Evolutionary conservation across 2,888 invertebrate species (phyloP).

Genomic region (Caenorhabditis sp.): DNA sequence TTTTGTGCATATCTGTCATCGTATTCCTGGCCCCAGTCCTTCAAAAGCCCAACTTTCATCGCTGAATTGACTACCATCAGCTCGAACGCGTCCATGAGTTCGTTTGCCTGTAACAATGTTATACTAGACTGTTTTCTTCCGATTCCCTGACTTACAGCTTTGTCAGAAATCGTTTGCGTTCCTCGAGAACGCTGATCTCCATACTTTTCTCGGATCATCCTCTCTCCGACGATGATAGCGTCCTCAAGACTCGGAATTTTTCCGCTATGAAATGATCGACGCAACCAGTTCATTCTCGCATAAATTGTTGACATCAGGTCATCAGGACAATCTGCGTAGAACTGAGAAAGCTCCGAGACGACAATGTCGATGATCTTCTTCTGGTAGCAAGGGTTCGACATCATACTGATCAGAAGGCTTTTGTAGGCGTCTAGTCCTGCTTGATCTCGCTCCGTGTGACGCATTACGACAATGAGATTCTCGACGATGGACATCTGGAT

Average conservation of each 20-base stretch:
- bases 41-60: conserved; percentile 34
- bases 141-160: not conserved
- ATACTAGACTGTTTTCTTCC: not conserved
- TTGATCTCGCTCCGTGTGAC: conserved; percentile 16
- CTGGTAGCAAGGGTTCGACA: conserved; percentile 40
- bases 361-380: conserved; percentile 36
- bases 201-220: not conserved
- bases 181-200: not conserved
- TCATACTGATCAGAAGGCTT: conserved; percentile 9
- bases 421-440: conserved; percentile 32
- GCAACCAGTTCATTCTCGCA: not conserved
- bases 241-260: too few relatives aligned
- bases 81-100: conserved; percentile 23
- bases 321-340: conserved; percentile 22
- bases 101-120: not conserved
- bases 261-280: too few relatives aligned
- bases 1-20: conserved; percentile 8
- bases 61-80: conserved; percentile 38
- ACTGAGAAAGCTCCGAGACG: conserved; percentile 21
- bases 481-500: conserved; percentile 43
- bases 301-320: conserved; percentile 13
- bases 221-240: conserved; percentile 28
- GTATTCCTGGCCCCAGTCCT: conserved; percentile 3
- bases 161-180: not conserved
- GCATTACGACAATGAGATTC: conserved; percentile 16